These are phyloP conservation scores for Trichacis sp. DNA, from an alignment of 2,888 invertebrate genomes.

Conservation along the genomic window DNA sequence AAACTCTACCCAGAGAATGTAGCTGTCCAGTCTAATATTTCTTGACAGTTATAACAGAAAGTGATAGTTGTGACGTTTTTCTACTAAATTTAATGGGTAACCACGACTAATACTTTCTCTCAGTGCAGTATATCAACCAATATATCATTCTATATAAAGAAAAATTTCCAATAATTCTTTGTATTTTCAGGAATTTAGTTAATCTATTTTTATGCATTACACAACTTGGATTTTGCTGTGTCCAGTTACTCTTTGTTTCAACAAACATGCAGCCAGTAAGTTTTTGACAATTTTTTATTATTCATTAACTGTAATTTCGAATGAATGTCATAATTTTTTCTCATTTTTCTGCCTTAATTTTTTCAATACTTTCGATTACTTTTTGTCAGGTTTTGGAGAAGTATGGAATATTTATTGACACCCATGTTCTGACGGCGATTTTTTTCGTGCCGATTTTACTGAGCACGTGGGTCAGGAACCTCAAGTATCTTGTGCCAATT, in stretches of 20 bases:
- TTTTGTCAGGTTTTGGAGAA: conserved; percentile 81
- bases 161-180: conserved; percentile 36
- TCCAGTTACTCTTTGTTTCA: conserved; percentile 95
- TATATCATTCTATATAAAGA: too few species aligned
- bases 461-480: conserved; percentile 81
- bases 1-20: too few species aligned
- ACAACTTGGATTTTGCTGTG: conserved; percentile 97
- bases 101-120: too few species aligned
- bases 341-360: too few species aligned
- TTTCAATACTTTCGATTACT: too few species aligned
- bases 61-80: too few species aligned
- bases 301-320: too few species aligned
- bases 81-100: too few species aligned
- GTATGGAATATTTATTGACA: conserved; percentile 74
- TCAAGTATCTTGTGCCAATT: conserved; percentile 82
- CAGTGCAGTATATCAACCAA: too few species aligned
- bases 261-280: conserved; percentile 83
- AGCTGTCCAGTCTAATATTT: too few species aligned
- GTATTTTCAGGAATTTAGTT: conserved; percentile 72
- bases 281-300: conserved; percentile 3
- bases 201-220: conserved; percentile 92
- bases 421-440: conserved; percentile 81
- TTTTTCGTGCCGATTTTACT: conserved; percentile 80
- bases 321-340: conserved; percentile 8
- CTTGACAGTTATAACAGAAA: too few species aligned